phyloP scores from a whole-genome alignment of 2,888 invertebrate genomes.

The Melinopterus prodromus region DNA sequence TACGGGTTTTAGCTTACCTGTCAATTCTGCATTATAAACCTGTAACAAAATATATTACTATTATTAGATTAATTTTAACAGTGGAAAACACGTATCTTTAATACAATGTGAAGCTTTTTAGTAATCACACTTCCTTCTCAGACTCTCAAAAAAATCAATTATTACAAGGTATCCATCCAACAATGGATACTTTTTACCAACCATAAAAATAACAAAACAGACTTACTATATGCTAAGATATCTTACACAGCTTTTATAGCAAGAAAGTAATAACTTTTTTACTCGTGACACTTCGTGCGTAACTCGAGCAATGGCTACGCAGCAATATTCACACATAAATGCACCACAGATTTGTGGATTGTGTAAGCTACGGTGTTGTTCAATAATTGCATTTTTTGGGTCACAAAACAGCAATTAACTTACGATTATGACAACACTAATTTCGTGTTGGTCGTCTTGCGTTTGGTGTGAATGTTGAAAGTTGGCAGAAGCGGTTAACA shows the following conservation, averaged over 20 bases:
- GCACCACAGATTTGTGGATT: not conserved
- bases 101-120: too few species aligned
- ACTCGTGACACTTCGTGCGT: not conserved
- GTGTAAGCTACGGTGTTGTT: not conserved
- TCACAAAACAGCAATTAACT: not conserved
- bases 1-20: too few species aligned
- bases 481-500: conserved; percentile 4
- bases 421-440: not conserved
- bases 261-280: not conserved
- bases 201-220: not conserved
- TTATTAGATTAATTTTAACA: too few species aligned
- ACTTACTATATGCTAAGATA: not conserved
- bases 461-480: conserved; percentile 4
- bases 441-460: not conserved
- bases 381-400: not conserved
- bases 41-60: too few species aligned
- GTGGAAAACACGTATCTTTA: too few species aligned
- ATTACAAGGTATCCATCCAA: not conserved
- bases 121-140: too few species aligned
- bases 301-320: not conserved
- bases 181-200: not conserved
- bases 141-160: too few species aligned
- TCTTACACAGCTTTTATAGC: not conserved
- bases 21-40: too few species aligned
- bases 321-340: not conserved